These are phyloP conservation scores for Solea solea DNA, from an alignment of 2,113 vertebrate species.

Conservation along the genomic window DNA sequence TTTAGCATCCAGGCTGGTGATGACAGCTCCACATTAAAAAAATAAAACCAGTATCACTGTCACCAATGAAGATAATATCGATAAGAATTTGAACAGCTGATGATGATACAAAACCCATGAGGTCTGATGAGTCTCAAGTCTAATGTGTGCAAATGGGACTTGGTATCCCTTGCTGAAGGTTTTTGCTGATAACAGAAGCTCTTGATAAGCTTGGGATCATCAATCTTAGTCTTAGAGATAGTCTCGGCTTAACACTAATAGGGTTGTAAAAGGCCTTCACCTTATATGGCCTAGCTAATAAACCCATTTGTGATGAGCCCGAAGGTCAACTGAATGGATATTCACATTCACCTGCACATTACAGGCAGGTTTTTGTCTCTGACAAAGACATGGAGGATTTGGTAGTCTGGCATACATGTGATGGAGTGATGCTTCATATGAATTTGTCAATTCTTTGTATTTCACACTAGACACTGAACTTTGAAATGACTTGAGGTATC, in stretches of 20 bases:
- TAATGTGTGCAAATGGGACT: constrained; percentile 53
- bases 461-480: constrained; percentile 16
- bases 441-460: neutral
- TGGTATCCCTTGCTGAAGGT: constrained; percentile 69
- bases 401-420: neutral
- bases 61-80: constrained; percentile 42
- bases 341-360: constrained; percentile 52
- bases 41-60: constrained; percentile 38
- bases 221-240: constrained; percentile 76
- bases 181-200: constrained; percentile 73
- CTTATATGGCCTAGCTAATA: constrained; percentile 85
- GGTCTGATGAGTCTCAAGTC: constrained; percentile 54
- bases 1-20: constrained; percentile 21
- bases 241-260: constrained; percentile 67
- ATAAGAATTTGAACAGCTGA: constrained; percentile 47
- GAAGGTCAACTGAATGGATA: constrained; percentile 83
- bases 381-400: neutral
- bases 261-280: constrained; percentile 74
- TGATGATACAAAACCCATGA: constrained; percentile 49
- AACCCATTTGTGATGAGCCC: constrained; percentile 83
- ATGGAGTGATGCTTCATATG: constrained; percentile 1
- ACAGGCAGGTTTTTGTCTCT: constrained; percentile 15
- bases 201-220: constrained; percentile 74
- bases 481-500: constrained; percentile 38
- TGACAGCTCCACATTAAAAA: constrained; percentile 32